These are phyloP conservation scores for Sebastes nivosus DNA, from an alignment of 2,797 vertebrate genomes.

Conservation along the genomic window DNA sequence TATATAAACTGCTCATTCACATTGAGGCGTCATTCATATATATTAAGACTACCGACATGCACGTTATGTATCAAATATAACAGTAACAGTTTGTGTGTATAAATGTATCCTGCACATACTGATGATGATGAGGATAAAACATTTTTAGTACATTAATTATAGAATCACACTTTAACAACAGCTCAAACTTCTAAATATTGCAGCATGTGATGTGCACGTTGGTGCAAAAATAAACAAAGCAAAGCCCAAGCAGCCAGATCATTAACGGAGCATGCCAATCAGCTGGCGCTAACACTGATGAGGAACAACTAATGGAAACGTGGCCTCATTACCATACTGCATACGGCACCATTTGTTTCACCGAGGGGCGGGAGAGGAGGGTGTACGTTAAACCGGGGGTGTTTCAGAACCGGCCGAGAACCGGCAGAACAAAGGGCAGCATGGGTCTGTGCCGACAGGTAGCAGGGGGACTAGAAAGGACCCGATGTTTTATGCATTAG, in stretches of 20 bases:
- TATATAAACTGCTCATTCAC: not conserved
- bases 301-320: slow-evolving; percentile 49
- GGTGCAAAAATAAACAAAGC: slow-evolving; percentile 44
- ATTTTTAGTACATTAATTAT: not conserved
- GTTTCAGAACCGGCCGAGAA: slow-evolving; percentile 25
- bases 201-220: slow-evolving; percentile 20
- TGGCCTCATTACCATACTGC: slow-evolving; percentile 41
- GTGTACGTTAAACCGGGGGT: not conserved
- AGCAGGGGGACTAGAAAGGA: slow-evolving; percentile 25
- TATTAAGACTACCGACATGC: not conserved
- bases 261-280: slow-evolving; percentile 50
- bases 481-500: slow-evolving; percentile 51
- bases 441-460: slow-evolving; percentile 35
- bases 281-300: slow-evolving; percentile 42
- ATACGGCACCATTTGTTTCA: slow-evolving; percentile 34
- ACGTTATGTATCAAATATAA: not conserved
- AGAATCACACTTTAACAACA: slow-evolving; percentile 1
- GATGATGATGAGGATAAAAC: slow-evolving; percentile 18
- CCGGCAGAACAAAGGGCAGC: slow-evolving; percentile 35
- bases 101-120: slow-evolving; percentile 13
- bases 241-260: slow-evolving; percentile 52
- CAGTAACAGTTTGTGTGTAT: not conserved
- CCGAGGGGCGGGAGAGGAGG: not conserved
- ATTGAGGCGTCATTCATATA: not conserved
- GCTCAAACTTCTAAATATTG: slow-evolving; percentile 20